Conservation (phyloP, 2,797 vertebrate species). For the Acropternis orthonyx region DNA sequence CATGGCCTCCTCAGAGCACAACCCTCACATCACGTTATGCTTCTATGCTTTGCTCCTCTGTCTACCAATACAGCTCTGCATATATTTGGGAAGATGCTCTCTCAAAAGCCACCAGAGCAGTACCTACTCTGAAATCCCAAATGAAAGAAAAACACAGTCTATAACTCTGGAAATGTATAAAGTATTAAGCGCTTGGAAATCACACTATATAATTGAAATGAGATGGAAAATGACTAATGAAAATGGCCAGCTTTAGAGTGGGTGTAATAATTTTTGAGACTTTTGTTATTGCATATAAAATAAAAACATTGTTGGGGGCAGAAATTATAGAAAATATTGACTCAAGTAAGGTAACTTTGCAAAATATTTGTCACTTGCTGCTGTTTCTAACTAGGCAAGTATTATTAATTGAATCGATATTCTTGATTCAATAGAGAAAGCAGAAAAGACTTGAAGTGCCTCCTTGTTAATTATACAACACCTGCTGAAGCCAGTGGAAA, state of each 20-base stretch:
- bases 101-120: neutral
- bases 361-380: slow-evolving; percentile 29
- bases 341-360: slow-evolving; percentile 3
- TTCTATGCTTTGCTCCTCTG: neutral
- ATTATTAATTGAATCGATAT: neutral
- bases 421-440: neutral
- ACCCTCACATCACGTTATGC: neutral
- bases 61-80: neutral
- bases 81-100: neutral
- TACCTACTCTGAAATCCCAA: neutral
- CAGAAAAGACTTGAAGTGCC: neutral
- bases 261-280: neutral
- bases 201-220: neutral
- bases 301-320: slow-evolving; percentile 18
- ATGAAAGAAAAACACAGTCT: neutral
- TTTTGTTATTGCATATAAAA: slow-evolving; percentile 50
- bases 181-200: neutral
- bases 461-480: slow-evolving; percentile 55
- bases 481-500: slow-evolving; percentile 21
- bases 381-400: neutral
- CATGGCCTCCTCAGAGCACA: neutral
- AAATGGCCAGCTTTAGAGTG: slow-evolving; percentile 56
- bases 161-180: neutral
- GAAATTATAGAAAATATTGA: slow-evolving; percentile 63
- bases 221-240: slow-evolving; percentile 41